Base-by-base conservation (phyloP, 2,888 invertebrate species). In the Drosophila cognata region DNA sequence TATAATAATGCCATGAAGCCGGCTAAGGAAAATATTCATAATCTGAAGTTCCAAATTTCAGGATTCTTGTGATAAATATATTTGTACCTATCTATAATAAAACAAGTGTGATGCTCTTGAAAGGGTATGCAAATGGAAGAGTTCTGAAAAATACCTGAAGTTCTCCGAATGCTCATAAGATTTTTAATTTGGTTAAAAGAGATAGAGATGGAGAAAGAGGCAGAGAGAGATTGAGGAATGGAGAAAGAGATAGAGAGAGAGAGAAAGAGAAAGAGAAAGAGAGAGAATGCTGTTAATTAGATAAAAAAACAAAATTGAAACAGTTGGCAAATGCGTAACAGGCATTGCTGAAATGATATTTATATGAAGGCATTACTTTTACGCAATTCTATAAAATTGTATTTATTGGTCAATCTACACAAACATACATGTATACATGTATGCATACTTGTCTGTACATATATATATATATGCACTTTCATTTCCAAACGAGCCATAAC, bases 401-500 rank as follows among this genome's bases (percentile, higher is more conserved):
- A 38, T 65, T 28, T 33, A 48, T 52, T 52, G 8, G 29, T 51
- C 43, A 52, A 66, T 66, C 51, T 10, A 25, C 67, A 52, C 33
- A n/a, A 18, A 10, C 16, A 21, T 7, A 52, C 13, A 21, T 21
- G 2, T 13, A 51, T 0, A 11, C 10, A 31, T 31, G 16, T 16
- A n/a, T n/a, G 16, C 13, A 31, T 7, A n/a, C 5, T n/a, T 29
- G 6, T 21, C 21, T 21, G 21, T 21, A 21, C 21, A 28, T n/a
- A 11, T n/a, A 51, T 51, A 7, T 31, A 13, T 2, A 2, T 51
- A 31, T 35, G 33, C 35, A 52, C 67, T 66, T 66, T 51, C 33
- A 66, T 51, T 65, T 65, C 16, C 25, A 53, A 50, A 59, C 55
- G 55, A 56, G 55, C 55, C 38, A 56, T 28, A 59, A 41, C 25